Conservation (phyloP, 2,797 vertebrate genomes). For the Esox lucius region DNA sequence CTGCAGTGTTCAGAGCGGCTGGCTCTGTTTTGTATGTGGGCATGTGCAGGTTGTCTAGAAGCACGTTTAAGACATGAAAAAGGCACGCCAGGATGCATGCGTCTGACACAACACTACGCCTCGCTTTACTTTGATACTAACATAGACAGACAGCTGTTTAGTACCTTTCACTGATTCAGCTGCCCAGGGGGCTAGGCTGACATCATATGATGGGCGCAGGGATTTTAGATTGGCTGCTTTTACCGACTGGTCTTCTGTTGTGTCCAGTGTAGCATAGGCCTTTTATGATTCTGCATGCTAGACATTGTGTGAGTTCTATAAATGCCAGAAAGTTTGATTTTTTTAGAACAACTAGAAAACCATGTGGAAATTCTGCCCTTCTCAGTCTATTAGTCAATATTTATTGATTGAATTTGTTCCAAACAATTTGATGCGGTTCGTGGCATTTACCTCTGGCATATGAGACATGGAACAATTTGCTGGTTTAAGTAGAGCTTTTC, state of each 20-base stretch:
- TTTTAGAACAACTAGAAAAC: background rate
- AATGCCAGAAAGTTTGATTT: background rate
- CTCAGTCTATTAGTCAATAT: background rate
- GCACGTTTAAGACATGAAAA: background rate
- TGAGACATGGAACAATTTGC: background rate
- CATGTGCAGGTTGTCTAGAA: too few relatives aligned
- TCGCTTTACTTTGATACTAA: slow-evolving; percentile 5
- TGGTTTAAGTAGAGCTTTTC: background rate
- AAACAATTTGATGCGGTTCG: background rate
- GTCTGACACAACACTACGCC: background rate
- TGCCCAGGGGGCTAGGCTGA: slow-evolving; percentile 21
- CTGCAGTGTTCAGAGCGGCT: too few relatives aligned
- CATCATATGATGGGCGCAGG: slow-evolving; percentile 21
- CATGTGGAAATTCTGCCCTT: slow-evolving; percentile 4
- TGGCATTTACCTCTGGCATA: background rate
- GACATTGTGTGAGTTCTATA: background rate
- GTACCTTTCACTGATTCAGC: slow-evolving; percentile 24
- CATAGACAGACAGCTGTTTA: slow-evolving; percentile 18
- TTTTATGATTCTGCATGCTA: background rate
- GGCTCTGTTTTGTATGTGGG: background rate
- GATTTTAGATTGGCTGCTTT: background rate
- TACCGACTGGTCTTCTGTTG: background rate
- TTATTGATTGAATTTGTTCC: background rate
- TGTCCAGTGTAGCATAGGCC: background rate
- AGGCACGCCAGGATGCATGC: background rate